Conservation (phyloP, 2,113 vertebrate species). For the Neodon shergylaensis region DNA sequence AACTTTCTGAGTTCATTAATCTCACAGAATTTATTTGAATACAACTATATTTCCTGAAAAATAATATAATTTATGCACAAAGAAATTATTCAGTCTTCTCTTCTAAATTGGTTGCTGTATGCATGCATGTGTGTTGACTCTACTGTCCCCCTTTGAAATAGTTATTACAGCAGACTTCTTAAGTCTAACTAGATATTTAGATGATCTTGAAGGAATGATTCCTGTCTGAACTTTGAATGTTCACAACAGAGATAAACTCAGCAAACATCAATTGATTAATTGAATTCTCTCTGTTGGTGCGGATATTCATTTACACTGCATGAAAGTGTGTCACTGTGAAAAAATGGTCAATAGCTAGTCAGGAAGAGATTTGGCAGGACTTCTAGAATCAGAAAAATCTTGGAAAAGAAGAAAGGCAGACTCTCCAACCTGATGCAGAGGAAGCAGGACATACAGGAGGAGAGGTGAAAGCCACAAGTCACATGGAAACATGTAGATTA, state of each 20-base stretch:
- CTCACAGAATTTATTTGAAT: neutral
- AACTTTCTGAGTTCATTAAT: neutral
- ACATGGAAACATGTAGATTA: accelerated
- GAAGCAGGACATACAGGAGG: neutral
- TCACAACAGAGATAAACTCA: neutral
- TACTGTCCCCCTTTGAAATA: neutral
- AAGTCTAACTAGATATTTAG: neutral
- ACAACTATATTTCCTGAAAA: neutral
- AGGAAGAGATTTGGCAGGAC: neutral
- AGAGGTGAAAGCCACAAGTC: neutral
- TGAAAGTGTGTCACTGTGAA: neutral
- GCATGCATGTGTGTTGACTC: neutral
- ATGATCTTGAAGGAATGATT: neutral
- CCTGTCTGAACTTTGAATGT: neutral
- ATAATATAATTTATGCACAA: neutral
- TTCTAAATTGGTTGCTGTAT: neutral
- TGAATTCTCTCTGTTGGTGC: neutral
- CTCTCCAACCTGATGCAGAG: neutral
- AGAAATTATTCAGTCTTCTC: neutral
- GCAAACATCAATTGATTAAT: neutral
- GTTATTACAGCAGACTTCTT: neutral
- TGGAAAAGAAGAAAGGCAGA: neutral
- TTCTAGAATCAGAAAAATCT: neutral
- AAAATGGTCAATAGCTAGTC: neutral
- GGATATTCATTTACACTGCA: neutral